These are phyloP conservation scores for Galerucella nymphaeae DNA, from an alignment of 2,888 invertebrate genomes.

Conservation along the genomic window DNA sequence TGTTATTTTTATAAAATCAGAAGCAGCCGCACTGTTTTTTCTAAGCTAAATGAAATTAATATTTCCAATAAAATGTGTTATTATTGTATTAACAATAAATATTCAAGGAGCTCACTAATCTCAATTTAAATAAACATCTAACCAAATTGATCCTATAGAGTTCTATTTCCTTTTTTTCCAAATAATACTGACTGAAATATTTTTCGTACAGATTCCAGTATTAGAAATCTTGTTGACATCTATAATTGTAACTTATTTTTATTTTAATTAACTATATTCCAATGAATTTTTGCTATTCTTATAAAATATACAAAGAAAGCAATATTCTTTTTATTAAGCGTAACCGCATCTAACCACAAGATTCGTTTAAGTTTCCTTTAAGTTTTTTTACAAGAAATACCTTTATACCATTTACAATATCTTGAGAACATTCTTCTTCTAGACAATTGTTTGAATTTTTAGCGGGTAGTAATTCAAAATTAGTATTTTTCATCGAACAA, in stretches of 20 bases:
- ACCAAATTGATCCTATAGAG: not conserved
- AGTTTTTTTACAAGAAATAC: not conserved
- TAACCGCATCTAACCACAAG: not conserved
- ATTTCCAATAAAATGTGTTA: no score
- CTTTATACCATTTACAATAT: not conserved
- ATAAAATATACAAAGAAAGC: not conserved
- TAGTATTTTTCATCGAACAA: no score
- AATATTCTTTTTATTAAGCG: constrained; percentile 3
- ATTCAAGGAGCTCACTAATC: not conserved
- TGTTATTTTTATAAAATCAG: no score
- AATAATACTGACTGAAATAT: not conserved
- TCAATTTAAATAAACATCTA: not conserved
- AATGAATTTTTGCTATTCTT: not conserved
- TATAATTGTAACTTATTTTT: not conserved
- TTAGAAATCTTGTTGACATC: not conserved
- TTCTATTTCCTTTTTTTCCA: not conserved
- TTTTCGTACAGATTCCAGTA: not conserved
- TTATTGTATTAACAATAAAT: not conserved
- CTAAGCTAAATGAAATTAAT: no score
- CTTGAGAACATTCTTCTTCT: not conserved
- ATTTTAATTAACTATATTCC: not conserved
- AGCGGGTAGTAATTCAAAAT: not conserved
- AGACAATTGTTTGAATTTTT: not conserved
- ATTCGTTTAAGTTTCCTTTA: not conserved
- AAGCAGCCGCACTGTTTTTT: no score